Conservation (phyloP, 2,113 vertebrate species). For the Poeciliopsis retropinna region DNA sequence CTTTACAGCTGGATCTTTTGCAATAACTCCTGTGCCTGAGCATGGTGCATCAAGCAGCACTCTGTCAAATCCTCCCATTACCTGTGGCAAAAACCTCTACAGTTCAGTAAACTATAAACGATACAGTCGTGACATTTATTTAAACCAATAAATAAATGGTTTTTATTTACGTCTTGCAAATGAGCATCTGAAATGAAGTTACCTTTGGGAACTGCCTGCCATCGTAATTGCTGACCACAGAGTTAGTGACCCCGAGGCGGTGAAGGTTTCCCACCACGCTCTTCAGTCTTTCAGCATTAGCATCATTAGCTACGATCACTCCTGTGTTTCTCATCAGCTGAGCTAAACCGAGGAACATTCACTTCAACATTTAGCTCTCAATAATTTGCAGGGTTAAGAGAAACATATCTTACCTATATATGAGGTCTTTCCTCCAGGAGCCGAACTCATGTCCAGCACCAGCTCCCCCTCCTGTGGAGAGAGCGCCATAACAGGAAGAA, state of each 20-base stretch:
- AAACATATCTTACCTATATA: constrained; percentile 87
- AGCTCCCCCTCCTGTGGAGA: constrained; percentile 95
- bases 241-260: constrained; percentile 92
- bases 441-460: constrained; percentile 95
- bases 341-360: constrained; percentile 73
- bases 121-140: neutral
- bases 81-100: constrained; percentile 71
- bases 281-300: constrained; percentile 86
- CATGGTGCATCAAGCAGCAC: constrained; percentile 96
- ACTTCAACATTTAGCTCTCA: neutral
- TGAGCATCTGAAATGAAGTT: neutral
- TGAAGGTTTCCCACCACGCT: constrained; percentile 97
- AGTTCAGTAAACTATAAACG: neutral
- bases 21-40: constrained; percentile 94
- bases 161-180: neutral
- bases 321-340: constrained; percentile 99
- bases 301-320: constrained; percentile 92
- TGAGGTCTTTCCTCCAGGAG: constrained; percentile 96
- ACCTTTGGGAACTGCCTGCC: constrained; percentile 96
- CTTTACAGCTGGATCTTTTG: constrained; percentile 97
- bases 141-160: neutral
- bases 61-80: constrained; percentile 94
- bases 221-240: constrained; percentile 90
- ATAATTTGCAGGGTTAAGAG: neutral
- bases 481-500: constrained; percentile 95